These are phyloP conservation scores for Plotosus lineatus DNA, from an alignment of 2,113 vertebrate species.

Conservation along the genomic window DNA sequence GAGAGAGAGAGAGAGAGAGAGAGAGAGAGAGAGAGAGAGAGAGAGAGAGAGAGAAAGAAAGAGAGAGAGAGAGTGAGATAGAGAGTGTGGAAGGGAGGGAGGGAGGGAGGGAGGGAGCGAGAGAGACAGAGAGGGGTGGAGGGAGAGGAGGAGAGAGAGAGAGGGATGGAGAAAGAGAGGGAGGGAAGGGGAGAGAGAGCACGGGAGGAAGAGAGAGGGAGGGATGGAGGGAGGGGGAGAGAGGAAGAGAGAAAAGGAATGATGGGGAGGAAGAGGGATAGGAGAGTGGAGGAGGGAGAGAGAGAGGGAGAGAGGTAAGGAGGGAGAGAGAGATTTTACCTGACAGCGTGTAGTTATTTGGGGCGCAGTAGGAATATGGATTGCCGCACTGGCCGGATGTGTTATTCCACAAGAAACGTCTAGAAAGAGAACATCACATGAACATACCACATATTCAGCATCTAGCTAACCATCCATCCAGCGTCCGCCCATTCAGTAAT, in stretches of 20 bases:
- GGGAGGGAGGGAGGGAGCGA: neutral
- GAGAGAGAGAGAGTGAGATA: neutral
- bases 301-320: too few species aligned
- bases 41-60: neutral
- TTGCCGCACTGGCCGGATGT: conserved; percentile 65
- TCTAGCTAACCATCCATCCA: neutral
- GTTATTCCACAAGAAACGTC: conserved; percentile 72
- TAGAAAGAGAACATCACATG: conserved; percentile 29
- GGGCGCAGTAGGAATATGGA: conserved; percentile 65
- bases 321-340: conserved; percentile 35
- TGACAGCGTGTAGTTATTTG: conserved; percentile 59
- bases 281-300: neutral
- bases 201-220: neutral
- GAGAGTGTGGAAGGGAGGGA: neutral
- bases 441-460: neutral
- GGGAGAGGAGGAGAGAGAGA: neutral
- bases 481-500: neutral
- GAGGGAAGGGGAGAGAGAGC: neutral
- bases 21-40: neutral
- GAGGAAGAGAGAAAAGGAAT: too few species aligned
- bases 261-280: too few species aligned
- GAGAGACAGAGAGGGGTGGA: neutral
- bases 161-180: neutral
- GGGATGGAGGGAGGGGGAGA: neutral
- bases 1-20: neutral